Base-by-base conservation (phyloP, 2,888 invertebrate species). In the Ophonus ardosiacus region DNA sequence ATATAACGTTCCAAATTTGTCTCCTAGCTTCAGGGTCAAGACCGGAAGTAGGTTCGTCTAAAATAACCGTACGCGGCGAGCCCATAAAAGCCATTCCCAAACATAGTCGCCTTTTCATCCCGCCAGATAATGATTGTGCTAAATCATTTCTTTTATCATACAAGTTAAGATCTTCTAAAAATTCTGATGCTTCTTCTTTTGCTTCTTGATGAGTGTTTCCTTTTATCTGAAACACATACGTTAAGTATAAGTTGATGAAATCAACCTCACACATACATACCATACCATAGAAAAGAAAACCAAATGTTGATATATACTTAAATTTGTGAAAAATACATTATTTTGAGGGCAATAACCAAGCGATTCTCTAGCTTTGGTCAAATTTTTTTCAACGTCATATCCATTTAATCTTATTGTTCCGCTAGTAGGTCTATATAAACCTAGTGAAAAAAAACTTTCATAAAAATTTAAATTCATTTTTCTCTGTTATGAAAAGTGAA, bases 41-140 rank as follows among this genome's bases (percentile, higher is more conserved):
- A 5, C 98, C 98, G 0, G 98, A 97, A 0, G 98, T 98, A n/a
- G 97, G 96, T 89, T 96, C 97, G 89, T 97, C 97, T 87, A 97
- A 92, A 86, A 96, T 93, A 80, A 96, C 13, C 2, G n/a, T 15
- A 3, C n/a, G 10, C 5, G 56, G 13, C 2, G 2, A 5, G n/a
- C 56, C 56, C 56, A 56, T 15, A 13, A 56, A 15, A 7, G 56
- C 56, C 56, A 56, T n/a, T 13, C 56, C 56, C n/a, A 56, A 15
- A 56, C 13, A 56, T 15, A 56, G n/a, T 5, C 56, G 56, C 56
- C 56, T 0, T 15, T 56, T 13, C 13, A 56, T n/a, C n/a, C 56
- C 56, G 13, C 56, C 13, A 15, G 56, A 56, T n/a, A 56, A 15
- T 56, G 10, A 8, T n/a, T n/a, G 13, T 3, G 56, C 13, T n/a